Percentiles rank a stretch among this genome's conserved stretches.
phyloP scores from a whole-genome alignment of 2,888 invertebrate species.

The Linyphia triangularis region DNA sequence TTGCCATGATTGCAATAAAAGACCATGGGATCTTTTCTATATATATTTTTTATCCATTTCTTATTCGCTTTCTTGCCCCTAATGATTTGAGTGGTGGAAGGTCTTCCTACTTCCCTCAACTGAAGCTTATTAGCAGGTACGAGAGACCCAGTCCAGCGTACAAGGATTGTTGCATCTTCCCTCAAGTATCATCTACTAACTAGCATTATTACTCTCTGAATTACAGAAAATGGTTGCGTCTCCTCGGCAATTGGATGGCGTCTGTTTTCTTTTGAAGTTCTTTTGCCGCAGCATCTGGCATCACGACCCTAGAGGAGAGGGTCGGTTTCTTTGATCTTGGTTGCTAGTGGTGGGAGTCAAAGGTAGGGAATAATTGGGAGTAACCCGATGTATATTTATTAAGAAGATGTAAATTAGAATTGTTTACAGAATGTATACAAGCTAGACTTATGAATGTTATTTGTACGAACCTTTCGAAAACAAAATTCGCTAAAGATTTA shows the following conservation, averaged over 20 bases:
- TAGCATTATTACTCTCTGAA: slow-evolving; percentile 49
- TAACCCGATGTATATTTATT: neutral
- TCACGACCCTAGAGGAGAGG: neutral
- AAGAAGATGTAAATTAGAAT: no score
- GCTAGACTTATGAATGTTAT: no score
- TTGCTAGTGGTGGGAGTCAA: neutral
- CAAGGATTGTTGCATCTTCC: slow-evolving; percentile 49
- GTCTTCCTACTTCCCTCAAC: neutral
- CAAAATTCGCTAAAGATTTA: neutral
- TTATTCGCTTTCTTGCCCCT: neutral
- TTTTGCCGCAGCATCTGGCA: neutral
- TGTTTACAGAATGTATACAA: no score
- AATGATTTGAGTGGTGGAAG: slow-evolving; percentile 48
- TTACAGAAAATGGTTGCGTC: slow-evolving; percentile 42
- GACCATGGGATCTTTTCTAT: neutral
- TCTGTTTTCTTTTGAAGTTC: slow-evolving; percentile 43
- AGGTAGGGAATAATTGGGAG: slow-evolving; percentile 20
- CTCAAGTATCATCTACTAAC: slow-evolving; percentile 53
- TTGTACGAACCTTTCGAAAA: no score
- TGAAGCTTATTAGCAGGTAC: slow-evolving; percentile 45
- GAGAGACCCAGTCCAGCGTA: neutral
- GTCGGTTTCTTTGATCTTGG: neutral
- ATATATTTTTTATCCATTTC: neutral
- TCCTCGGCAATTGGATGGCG: slow-evolving; percentile 19
- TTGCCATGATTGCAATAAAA: slow-evolving; percentile 35